These are phyloP conservation scores for Amiota mariae DNA, from an alignment of 2,888 invertebrate species.

Conservation along the genomic window DNA sequence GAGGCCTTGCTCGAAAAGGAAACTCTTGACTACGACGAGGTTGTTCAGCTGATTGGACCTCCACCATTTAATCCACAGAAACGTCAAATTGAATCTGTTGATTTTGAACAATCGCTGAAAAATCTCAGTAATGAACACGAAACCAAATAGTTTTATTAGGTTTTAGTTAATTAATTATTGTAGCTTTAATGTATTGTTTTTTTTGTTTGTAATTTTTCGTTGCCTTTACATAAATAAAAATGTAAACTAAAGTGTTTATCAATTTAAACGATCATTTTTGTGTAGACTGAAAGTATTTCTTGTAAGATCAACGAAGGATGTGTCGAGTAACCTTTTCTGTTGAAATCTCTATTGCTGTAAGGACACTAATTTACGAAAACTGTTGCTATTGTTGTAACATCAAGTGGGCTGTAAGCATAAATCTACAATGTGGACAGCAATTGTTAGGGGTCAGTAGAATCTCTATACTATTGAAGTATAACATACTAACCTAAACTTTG, in stretches of 20 bases:
- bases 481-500: too few relatives aligned
- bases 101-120: conserved; percentile 81
- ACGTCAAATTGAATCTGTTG: conserved; percentile 83
- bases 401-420: too few relatives aligned
- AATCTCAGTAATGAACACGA: conserved; percentile 64
- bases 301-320: too few relatives aligned
- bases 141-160: conserved; percentile 38
- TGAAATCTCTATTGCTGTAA: too few relatives aligned
- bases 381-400: too few relatives aligned
- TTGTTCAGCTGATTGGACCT: conserved; percentile 90
- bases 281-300: not conserved
- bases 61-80: conserved; percentile 85
- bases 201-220: conserved; percentile 21
- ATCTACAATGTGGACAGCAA: too few relatives aligned
- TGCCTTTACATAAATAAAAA: conserved; percentile 28
- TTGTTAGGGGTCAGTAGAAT: too few relatives aligned
- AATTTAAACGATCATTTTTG: conserved; percentile 46
- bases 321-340: too few relatives aligned
- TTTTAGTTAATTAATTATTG: conserved; percentile 9
- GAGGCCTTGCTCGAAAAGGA: conserved; percentile 89
- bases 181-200: not conserved
- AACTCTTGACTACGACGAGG: conserved; percentile 92
- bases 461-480: too few relatives aligned
- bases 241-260: conserved; percentile 63
- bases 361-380: too few relatives aligned